phyloP scores from a whole-genome alignment of 2,888 invertebrate genomes.

The Orthosia gracilis region DNA sequence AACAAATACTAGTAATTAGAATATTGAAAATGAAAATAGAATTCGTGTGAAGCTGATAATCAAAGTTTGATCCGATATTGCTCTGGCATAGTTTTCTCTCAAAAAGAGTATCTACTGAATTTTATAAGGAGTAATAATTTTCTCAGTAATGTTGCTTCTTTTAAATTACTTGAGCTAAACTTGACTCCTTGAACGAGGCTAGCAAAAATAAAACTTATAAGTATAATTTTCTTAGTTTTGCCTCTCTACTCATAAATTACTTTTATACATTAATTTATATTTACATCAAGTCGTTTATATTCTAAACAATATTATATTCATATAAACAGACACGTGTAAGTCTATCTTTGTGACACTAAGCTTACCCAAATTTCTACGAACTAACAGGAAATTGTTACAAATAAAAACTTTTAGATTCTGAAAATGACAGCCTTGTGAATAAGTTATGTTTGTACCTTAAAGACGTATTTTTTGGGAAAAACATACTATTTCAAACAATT shows the following conservation, averaged over 20 bases:
- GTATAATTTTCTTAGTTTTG: neutral
- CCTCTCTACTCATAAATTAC: conserved; percentile 3
- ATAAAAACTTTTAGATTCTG: conserved; percentile 10
- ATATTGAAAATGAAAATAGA: neutral
- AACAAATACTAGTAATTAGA: neutral
- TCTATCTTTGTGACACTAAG: neutral
- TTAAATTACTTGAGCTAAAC: neutral
- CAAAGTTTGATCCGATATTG: neutral
- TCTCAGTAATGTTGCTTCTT: neutral
- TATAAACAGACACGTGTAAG: neutral
- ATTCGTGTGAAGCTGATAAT: neutral
- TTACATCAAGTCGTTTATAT: neutral
- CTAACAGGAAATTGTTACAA: conserved; percentile 8
- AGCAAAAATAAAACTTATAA: neutral
- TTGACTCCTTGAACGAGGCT: neutral
- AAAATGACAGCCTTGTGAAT: conserved; percentile 37
- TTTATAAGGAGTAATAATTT: neutral
- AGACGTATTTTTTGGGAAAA: neutral
- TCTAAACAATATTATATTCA: neutral
- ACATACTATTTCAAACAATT: neutral
- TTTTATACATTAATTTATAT: neutral
- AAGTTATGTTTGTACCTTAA: conserved; percentile 13
- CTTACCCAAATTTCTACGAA: conserved; percentile 3
- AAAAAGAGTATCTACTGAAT: neutral
- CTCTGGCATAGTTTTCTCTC: neutral